These are phyloP conservation scores for pig (Sus scrofa) DNA, from an alignment of 2,113 vertebrate species.

Conservation along the genomic window T2T-Sscrofa CM000818.6:43111001-43111500, in stretches of 20 bases:
- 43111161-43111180: not conserved
- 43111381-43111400: not conserved
- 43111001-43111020: not conserved
- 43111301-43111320: not conserved
- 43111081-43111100: not conserved
- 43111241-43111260: not conserved
- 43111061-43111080: not conserved
- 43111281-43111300: not conserved
- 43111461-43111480: not conserved
- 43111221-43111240: not conserved
- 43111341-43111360: not conserved
- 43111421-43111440: not conserved
- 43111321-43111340: not conserved
- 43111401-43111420: not conserved
- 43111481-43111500: not conserved
- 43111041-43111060: not conserved
- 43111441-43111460: slow-evolving; percentile 24
- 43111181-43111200: not conserved
- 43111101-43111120: not conserved
- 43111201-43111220: not conserved
- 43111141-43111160: not conserved
- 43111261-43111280: not conserved
- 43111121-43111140: not conserved
- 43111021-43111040: not conserved
- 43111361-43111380: not conserved